These are phyloP conservation scores for Dolichallabes microphthalmus DNA, from an alignment of 2,113 vertebrate genomes.

Conservation along the genomic window DNA sequence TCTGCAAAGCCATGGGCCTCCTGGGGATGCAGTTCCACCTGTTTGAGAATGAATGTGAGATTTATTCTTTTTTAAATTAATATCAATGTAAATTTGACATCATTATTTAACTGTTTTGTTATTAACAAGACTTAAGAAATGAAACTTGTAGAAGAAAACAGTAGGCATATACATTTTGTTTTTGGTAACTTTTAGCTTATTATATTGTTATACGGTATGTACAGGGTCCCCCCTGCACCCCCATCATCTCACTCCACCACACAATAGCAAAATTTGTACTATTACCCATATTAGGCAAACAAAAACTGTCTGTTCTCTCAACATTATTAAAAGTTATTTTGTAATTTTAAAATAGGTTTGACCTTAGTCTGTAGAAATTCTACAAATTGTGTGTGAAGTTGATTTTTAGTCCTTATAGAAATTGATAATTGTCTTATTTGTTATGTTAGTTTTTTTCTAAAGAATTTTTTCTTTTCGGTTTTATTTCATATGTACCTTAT, in stretches of 20 bases:
- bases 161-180: not conserved
- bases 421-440: too few species aligned
- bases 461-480: not conserved
- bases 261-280: not conserved
- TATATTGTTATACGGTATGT: not conserved
- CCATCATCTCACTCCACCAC: not conserved
- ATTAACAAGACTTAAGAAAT: slow-evolving; percentile 10
- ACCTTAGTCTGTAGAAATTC: not conserved
- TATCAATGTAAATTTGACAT: not conserved
- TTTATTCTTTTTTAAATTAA: too few species aligned
- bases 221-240: too few species aligned
- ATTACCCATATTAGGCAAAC: too few species aligned
- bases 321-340: not conserved
- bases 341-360: too few species aligned
- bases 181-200: not conserved
- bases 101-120: not conserved
- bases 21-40: slow-evolving; percentile 95
- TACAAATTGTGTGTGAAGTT: not conserved
- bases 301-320: not conserved
- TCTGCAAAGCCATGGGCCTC: slow-evolving; percentile 92
- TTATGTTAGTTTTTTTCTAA: too few species aligned
- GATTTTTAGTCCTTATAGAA: too few species aligned
- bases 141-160: not conserved
- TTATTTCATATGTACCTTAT: not conserved
- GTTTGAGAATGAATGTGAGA: slow-evolving; percentile 96